phyloP scores from a whole-genome alignment of 2,797 vertebrate species.

The Lithobates pipiens region DNA sequence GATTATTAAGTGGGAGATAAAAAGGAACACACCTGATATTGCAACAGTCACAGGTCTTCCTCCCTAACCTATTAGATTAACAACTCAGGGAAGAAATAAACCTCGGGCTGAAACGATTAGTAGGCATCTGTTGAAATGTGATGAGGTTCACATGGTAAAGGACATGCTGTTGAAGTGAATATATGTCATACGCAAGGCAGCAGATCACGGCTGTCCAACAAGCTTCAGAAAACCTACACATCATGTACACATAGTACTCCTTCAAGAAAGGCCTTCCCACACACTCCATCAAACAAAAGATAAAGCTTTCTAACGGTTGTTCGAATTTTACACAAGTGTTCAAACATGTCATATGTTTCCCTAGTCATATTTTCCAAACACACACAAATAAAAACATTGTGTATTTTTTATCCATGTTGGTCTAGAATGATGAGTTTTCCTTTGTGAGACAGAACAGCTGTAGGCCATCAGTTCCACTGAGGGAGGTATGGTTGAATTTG shows the following conservation, averaged over 20 bases:
- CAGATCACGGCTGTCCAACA: background rate
- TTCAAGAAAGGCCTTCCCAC: background rate
- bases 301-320: background rate
- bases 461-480: background rate
- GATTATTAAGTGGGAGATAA: background rate
- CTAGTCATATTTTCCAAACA: background rate
- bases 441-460: background rate
- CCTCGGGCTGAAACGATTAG: background rate
- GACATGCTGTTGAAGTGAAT: background rate
- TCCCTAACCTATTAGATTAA: conserved; percentile 28
- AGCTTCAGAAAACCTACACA: background rate
- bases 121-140: background rate
- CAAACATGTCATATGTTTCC: background rate
- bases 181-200: background rate
- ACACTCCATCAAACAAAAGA: background rate
- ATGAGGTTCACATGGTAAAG: background rate
- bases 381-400: background rate
- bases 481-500: background rate
- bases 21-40: background rate
- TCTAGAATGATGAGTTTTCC: background rate
- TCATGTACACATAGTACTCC: no score
- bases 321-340: background rate
- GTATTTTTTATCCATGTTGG: background rate
- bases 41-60: background rate
- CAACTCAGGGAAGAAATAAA: background rate